Percentiles rank a stretch among this genome's conserved stretches.
Evolutionary conservation across 2,797 vertebrate species (phyloP).

Genomic region (Acanthornis magna): DNA sequence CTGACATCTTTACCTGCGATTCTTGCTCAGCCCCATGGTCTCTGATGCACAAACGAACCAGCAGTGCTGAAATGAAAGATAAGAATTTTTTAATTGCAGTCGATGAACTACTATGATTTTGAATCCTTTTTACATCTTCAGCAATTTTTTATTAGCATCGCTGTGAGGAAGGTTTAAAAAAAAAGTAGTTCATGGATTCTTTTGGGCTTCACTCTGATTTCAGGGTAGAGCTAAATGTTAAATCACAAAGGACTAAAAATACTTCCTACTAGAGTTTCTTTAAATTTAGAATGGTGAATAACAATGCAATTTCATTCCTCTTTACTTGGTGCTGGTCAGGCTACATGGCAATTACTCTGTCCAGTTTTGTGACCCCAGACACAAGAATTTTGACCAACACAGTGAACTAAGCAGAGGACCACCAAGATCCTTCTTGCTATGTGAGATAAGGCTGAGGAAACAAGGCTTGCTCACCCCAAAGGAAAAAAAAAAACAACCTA

Average conservation of each 20-base stretch:
- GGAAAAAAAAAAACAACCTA: background rate
- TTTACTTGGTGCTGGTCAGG: background rate
- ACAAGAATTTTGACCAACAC: background rate
- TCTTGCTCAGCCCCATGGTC: background rate
- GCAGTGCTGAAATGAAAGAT: background rate
- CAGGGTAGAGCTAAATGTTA: background rate
- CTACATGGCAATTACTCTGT: background rate
- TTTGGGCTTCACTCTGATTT: background rate
- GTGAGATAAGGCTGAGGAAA: background rate
- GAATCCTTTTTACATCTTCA: constrained; percentile 2
- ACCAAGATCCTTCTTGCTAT: background rate
- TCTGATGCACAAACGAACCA: background rate
- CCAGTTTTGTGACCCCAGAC: background rate
- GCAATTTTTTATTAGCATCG: background rate
- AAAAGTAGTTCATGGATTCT: background rate
- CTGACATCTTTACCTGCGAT: background rate
- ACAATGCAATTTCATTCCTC: background rate
- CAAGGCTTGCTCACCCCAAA: background rate
- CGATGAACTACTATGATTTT: background rate
- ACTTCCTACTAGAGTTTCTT: background rate
- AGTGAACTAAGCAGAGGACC: background rate
- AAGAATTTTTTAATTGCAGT: background rate
- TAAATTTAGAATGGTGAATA: background rate
- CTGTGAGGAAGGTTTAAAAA: background rate
- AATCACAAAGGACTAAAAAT: background rate